Conservation (phyloP, 2,888 invertebrate genomes). For the Eretmocerus hayati region DNA sequence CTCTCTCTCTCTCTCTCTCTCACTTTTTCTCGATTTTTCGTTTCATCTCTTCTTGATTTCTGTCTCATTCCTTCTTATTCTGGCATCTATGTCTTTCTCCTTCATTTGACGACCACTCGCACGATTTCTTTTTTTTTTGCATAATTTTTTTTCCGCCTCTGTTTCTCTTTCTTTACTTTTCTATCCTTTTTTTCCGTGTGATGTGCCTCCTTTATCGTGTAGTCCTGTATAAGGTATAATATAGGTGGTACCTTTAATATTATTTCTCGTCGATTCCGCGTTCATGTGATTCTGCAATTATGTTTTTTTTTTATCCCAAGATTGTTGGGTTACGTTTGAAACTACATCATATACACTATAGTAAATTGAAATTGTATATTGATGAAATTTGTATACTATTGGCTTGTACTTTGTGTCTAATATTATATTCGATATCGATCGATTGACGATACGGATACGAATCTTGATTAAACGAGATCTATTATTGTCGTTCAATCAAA, state of each 20-base stretch:
- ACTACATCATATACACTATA: no score
- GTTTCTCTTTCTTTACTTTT: slow-evolving; percentile 3
- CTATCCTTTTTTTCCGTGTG: no score
- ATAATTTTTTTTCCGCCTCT: slow-evolving; percentile 18
- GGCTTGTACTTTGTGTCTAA: no score
- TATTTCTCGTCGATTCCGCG: slow-evolving; percentile 11
- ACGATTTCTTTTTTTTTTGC: slow-evolving; percentile 16
- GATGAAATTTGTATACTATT: no score
- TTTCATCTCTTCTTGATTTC: slow-evolving; percentile 11
- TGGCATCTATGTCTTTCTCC: background rate
- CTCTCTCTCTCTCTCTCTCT: slow-evolving; percentile 13
- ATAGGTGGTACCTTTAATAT: slow-evolving; percentile 8
- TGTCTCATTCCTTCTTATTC: slow-evolving; percentile 17
- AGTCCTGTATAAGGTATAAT: background rate
- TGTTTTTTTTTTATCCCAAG: background rate
- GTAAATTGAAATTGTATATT: no score
- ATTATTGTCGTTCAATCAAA: no score
- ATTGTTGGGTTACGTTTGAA: background rate
- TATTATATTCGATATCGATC: no score
- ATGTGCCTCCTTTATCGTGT: no score
- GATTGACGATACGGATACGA: no score
- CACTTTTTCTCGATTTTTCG: slow-evolving; percentile 16
- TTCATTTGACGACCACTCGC: slow-evolving; percentile 8
- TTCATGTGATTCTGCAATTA: slow-evolving; percentile 1
- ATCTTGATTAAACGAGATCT: no score